Evolutionary conservation across 2,113 vertebrate species (phyloP), one percentile per base, ranked within the genome.

Genomic region (Takifugu bimaculatus): DNA sequence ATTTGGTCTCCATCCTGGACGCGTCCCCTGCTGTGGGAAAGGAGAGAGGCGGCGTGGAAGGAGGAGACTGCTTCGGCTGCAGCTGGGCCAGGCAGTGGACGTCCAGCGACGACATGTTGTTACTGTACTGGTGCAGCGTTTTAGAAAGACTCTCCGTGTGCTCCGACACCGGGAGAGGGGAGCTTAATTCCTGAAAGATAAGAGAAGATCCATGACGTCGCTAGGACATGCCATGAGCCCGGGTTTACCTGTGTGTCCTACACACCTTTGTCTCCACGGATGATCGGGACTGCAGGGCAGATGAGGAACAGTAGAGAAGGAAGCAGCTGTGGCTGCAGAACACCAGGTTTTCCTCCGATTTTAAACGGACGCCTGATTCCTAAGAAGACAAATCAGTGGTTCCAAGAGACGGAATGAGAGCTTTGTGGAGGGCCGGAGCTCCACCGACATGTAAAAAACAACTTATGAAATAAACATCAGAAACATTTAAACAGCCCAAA

Each of bases 271-370:
- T 64, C 55, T 90, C 85, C 45, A 71, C 45, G 11, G 57, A 45
- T 6, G 79, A 60, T 74, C 85, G 88, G 64, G 89, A 60, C 20
- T 88, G 85, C 39, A 83, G 25, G 5, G 81, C 48, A 14, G 87
- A 14, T 7, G 81, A 74, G 6, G 90, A 88, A 12, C 94, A 95
- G 82, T 94, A 93, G 60, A 98, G 93, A 74, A 97, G 82, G 74
- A 96, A 96, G 88, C 96, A 99, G 88, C 94, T 97, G 85, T 97
- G 95, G 85, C 96, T 99, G 77, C 96, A 98, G 83, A 99, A 98
- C 50, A 99, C 94, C 55, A 94, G 74, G 73, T 94, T 90, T 62
- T 92, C 93, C 63, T 91, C 91, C 54, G 87, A 80, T 81, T 91
- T 91, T 28, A 86, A 85, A 71, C 84, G 70, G 47, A 78, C 74